phyloP scores from a whole-genome alignment of 2,888 invertebrate genomes.

The Aleiodes alternator region DNA sequence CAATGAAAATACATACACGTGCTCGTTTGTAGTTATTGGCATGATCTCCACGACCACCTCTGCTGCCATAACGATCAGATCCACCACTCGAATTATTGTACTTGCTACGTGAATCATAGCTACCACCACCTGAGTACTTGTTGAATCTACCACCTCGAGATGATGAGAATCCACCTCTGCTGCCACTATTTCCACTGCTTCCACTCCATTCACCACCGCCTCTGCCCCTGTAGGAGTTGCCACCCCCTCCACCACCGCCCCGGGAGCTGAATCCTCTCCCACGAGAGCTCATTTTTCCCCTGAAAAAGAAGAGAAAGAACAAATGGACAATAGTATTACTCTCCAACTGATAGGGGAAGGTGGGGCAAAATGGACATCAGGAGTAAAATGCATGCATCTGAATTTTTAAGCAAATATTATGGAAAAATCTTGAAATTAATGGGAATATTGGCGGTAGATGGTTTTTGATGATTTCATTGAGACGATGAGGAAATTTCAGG shows the following conservation, averaged over 20 bases:
- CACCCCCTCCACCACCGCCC: conserved; percentile 66
- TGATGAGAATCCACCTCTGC: conserved; percentile 69
- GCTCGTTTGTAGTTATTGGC: conserved; percentile 70
- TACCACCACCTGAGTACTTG: conserved; percentile 67
- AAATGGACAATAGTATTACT: too few species aligned
- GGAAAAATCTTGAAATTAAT: too few species aligned
- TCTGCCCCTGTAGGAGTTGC: conserved; percentile 68
- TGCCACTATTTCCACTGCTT: conserved; percentile 62
- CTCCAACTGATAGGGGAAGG: too few species aligned
- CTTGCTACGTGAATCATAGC: conserved; percentile 70
- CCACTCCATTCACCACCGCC: conserved; percentile 68
- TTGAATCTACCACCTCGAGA: conserved; percentile 69
- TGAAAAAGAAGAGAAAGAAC: too few species aligned
- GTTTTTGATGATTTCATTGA: too few species aligned
- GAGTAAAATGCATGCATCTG: too few species aligned
- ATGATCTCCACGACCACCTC: conserved; percentile 70
- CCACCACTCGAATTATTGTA: conserved; percentile 67
- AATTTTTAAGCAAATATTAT: too few species aligned
- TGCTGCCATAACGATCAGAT: conserved; percentile 70
- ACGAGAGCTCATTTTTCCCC: conserved; percentile 66
- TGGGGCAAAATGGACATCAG: too few species aligned
- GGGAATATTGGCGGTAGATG: too few species aligned
- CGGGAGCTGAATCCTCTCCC: conserved; percentile 70
- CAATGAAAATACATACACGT: conserved; percentile 61
- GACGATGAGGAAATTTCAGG: too few species aligned